Conservation (phyloP, 2,113 vertebrate species). For the Myocastor coypus region DNA sequence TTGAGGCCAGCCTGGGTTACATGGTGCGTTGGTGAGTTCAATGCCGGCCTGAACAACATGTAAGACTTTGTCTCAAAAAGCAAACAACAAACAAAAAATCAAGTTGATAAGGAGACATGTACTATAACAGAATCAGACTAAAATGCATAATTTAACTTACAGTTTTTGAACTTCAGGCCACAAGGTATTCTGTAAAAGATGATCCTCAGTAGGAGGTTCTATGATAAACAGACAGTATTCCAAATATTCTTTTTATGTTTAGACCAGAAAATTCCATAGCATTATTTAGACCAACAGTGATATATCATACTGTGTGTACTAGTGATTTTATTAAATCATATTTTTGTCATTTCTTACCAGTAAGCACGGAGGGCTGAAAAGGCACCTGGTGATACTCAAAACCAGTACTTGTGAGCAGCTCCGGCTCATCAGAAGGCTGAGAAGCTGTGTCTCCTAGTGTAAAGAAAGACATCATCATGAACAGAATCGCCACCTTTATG, state of each 20-base stretch:
- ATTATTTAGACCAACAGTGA: neutral
- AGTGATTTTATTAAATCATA: neutral
- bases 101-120: neutral
- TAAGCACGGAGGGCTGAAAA: constrained; percentile 93
- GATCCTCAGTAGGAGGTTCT: constrained; percentile 98
- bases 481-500: neutral
- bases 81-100: neutral
- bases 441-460: constrained; percentile 88
- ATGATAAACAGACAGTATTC: constrained; percentile 71
- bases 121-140: constrained; percentile 4
- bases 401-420: constrained; percentile 87
- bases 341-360: constrained; percentile 87
- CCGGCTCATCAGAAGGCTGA: constrained; percentile 84
- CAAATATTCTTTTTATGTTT: constrained; percentile 13
- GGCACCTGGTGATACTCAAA: constrained; percentile 93
- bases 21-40: neutral
- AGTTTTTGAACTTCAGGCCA: constrained; percentile 99
- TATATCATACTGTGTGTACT: neutral
- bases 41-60: neutral
- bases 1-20: neutral
- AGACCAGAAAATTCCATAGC: neutral
- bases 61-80: neutral
- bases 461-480: constrained; percentile 60
- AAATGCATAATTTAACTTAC: constrained; percentile 88
- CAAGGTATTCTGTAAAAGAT: constrained; percentile 97